phyloP scores from a whole-genome alignment of 2,113 vertebrate genomes.

The Menura novaehollandiae region DNA sequence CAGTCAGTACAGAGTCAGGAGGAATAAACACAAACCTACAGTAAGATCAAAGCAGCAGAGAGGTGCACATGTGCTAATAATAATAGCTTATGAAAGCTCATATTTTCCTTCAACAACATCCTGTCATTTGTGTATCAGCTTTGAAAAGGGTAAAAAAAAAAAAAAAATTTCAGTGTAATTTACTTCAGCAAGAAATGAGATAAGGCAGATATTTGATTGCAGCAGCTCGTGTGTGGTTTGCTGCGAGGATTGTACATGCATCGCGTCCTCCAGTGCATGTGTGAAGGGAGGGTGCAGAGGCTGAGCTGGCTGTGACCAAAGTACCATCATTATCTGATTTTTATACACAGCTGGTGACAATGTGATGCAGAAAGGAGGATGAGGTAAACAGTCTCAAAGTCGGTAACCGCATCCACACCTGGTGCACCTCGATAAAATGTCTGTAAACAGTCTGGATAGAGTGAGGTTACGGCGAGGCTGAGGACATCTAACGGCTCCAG shows the following conservation, averaged over 20 bases:
- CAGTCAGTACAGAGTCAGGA: not conserved
- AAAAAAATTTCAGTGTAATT: slow-evolving; percentile 27
- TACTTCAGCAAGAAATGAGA: slow-evolving; percentile 15
- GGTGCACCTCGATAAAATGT: slow-evolving; percentile 70
- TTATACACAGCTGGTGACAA: slow-evolving; percentile 46
- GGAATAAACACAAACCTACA: slow-evolving; percentile 57
- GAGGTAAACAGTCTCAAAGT: slow-evolving; percentile 82
- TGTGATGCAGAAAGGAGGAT: slow-evolving; percentile 73
- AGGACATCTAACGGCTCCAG: slow-evolving; percentile 13
- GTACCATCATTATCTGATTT: slow-evolving; percentile 66
- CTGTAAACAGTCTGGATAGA: slow-evolving; percentile 66
- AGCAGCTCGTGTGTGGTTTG: slow-evolving; percentile 49
- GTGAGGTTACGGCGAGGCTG: slow-evolving; percentile 6
- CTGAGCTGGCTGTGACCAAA: slow-evolving; percentile 39
- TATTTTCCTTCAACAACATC: slow-evolving; percentile 77
- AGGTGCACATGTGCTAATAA: slow-evolving; percentile 62
- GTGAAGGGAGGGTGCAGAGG: not conserved
- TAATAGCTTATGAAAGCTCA: slow-evolving; percentile 70
- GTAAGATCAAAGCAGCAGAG: slow-evolving; percentile 59
- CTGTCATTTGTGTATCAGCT: slow-evolving; percentile 72
- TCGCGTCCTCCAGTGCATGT: not conserved
- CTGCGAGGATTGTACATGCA: not conserved
- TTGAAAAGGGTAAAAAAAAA: slow-evolving; percentile 45
- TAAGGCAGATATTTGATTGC: slow-evolving; percentile 26
- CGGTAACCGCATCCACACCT: slow-evolving; percentile 84